Percentiles rank a stretch among this genome's conserved stretches.
phyloP scores from a whole-genome alignment of 23 tunicate genomes.

The Phallusia fumigata region DNA sequence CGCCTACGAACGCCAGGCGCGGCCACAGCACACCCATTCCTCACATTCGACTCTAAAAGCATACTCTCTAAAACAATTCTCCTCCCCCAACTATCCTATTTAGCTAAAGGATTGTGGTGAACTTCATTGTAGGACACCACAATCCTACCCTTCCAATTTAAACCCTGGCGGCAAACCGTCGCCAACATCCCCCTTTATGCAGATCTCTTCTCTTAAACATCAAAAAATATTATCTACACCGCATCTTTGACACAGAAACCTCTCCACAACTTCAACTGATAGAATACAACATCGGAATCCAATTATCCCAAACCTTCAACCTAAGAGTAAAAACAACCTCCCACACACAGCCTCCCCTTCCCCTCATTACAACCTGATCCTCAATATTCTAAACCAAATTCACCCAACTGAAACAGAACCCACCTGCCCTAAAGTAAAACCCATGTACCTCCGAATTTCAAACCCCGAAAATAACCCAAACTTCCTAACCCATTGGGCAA shows the following conservation, averaged over 20 bases:
- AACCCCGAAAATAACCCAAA: background rate
- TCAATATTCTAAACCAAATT: background rate
- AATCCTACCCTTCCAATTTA: background rate
- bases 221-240: background rate
- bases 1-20: too few species aligned
- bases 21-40: too few species aligned
- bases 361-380: background rate
- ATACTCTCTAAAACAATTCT: too few species aligned
- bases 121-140: background rate
- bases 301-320: background rate
- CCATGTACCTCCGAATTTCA: background rate
- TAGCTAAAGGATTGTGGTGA: too few species aligned
- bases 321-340: background rate
- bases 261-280: background rate
- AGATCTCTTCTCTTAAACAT: background rate
- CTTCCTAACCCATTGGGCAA: background rate
- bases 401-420: background rate
- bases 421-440: background rate
- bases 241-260: background rate
- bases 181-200: slow-evolving; percentile 1
- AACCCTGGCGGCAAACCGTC: background rate
- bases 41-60: too few species aligned
- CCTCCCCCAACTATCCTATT: too few species aligned
- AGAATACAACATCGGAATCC: background rate
- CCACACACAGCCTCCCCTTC: background rate